Evolutionary conservation across 2,113 vertebrate species (phyloP), one percentile per base, ranked within the genome.

Genomic region (Sceloporus undulatus): DNA sequence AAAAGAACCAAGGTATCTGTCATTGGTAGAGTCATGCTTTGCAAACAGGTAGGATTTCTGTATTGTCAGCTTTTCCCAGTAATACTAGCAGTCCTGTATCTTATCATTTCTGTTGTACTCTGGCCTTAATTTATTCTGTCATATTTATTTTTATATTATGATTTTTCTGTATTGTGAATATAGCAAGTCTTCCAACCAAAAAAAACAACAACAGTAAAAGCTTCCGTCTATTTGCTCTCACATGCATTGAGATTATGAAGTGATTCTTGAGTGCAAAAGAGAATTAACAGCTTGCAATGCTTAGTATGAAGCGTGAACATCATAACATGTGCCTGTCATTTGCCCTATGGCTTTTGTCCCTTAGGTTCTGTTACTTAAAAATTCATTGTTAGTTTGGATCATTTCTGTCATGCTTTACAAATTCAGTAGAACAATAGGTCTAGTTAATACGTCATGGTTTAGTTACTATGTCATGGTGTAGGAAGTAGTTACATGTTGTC

Each of bases 11-110:
- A 40, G 38, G 16, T 8, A 54, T 48, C 62, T 65, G 79, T 11
- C 85, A 38, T 70, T 86, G 27, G 65, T 25, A 56, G 34, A 79
- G 18, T 29, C 40, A 66, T 68, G 18, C 19, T 86, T 71, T 87
- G 23, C 16, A 59, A 80, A 52, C 3, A 82, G 11, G 38, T 14
- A 65, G 9, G 19, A 3, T 13, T 14, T 25, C 18, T 73, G 34
- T 75, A 18, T 40, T 48, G 71, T 4, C 59, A 65, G 42, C 3
- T 11, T 18, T 82, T 9, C 16, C 52, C 14, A 38, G 73, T 16
- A 65, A 23, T 38, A 73, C 42, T 48, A 21, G 38, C 25, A 59
- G 54, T 9, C 40, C n/a, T 48, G 18, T 42, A 19, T 16, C 16
- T 25, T 38, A 42, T 87, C 52, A 6, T 52, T 59, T 27, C 71